Evolutionary conservation across 1,140 invertebrate species (phyloP), one percentile per base, ranked within the genome.

Genomic region (Drosophila pallidifrons): DNA sequence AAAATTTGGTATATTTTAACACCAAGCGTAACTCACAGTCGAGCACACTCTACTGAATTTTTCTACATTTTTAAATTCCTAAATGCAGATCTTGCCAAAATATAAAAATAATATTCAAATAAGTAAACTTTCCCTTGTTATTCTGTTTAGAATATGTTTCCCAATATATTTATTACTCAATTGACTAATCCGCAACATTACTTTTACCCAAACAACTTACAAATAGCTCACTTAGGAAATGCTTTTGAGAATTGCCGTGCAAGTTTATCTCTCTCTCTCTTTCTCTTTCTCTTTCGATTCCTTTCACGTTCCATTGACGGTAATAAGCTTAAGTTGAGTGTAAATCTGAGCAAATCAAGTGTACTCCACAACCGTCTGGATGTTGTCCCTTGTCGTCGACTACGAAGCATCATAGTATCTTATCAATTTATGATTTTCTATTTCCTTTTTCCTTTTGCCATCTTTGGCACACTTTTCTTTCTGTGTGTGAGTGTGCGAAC

Each of bases 341-440:
- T 54, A 54, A 54, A 54, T 35, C 51, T 54, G 5, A 3, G n/a
- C 28, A 35, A 54, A 54, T 32, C 25, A 60, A 30, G 41, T 55
- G 11, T 20, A n/a, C 15, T 32, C 10, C 20, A 35, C 28, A 54
- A 6, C 16, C 15, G 10, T 3, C 8, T 25, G 13, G 4, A 1
- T 7, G 2, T 30, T 35, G 13, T 32, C 8, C 10, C 3, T 25
- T 49, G 5, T 13, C 13, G 32, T 35, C 51, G n/a, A 43, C 3
- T 13, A 43, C 3, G 11, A 5, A 5, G 41, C n/a, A 1, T 25
- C 20, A 25, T 25, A 25, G 15, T 46, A 13, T 28, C 30, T 25
- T 60, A 59, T 63, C 57, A 69, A 49, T 69, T 69, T 51, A 30
- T 69, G 20, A 43, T 69, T 52, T 68, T 38, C 35, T 15, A 35